These are phyloP conservation scores for Turdus rufiventris DNA, from an alignment of 2,113 vertebrate genomes.

Conservation along the genomic window DNA sequence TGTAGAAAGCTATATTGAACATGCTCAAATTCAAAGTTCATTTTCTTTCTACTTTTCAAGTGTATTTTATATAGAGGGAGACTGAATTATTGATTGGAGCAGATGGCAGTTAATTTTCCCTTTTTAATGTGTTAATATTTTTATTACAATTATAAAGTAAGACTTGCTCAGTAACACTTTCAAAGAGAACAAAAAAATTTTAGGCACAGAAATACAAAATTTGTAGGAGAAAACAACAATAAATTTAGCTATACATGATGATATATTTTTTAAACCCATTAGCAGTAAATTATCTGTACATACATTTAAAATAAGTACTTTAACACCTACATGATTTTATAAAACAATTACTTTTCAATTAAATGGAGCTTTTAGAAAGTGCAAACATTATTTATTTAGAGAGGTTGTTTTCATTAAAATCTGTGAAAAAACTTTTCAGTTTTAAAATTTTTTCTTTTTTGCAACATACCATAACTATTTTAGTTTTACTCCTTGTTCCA, in stretches of 20 bases:
- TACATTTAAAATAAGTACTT: not conserved
- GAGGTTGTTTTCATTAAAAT: not conserved
- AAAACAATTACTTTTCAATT: not conserved
- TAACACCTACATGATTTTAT: not conserved
- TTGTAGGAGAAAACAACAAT: not conserved
- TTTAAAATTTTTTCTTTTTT: not conserved
- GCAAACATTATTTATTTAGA: not conserved
- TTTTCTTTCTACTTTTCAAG: not conserved
- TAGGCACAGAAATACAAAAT: not conserved
- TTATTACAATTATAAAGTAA: not conserved
- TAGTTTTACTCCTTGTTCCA: not conserved
- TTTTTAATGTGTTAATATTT: not conserved
- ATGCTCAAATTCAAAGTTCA: not conserved
- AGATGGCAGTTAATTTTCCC: not conserved
- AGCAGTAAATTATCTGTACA: not conserved
- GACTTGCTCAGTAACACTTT: not conserved
- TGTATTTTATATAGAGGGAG: not conserved
- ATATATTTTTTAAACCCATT: not conserved
- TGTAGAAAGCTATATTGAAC: not conserved
- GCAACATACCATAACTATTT: not conserved
- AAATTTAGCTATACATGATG: not conserved
- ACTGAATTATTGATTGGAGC: not conserved
- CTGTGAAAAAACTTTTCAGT: fast-evolving
- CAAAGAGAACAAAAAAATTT: not conserved
- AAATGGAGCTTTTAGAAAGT: not conserved